Conservation (phyloP, 2,888 invertebrate species). For the Tenthredo notha region DNA sequence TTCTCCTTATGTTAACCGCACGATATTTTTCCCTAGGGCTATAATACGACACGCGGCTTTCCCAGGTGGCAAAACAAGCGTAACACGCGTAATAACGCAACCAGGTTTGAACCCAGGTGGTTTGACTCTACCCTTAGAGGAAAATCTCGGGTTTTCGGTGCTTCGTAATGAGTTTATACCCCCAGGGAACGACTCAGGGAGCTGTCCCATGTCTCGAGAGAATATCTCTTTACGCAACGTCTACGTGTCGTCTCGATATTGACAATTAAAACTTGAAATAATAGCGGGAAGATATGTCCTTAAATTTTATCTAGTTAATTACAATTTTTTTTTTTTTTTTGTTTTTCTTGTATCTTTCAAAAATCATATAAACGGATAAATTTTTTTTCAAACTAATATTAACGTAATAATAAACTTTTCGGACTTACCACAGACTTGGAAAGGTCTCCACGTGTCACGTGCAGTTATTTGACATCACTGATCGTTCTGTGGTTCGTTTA, state of each 20-base stretch:
- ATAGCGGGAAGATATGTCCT: not conserved
- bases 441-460: slow-evolving; percentile 72
- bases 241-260: not conserved
- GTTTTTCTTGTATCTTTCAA: not conserved
- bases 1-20: not conserved
- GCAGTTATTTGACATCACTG: slow-evolving; percentile 65
- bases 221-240: not conserved
- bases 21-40: not conserved
- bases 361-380: not conserved
- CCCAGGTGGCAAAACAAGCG: slow-evolving; percentile 6
- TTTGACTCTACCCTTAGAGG: not conserved
- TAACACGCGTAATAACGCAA: slow-evolving; percentile 1
- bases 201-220: slow-evolving; percentile 6
- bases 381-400: not conserved
- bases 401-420: not conserved
- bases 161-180: slow-evolving; percentile 48
- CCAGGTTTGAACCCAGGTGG: slow-evolving; percentile 26
- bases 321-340: not conserved
- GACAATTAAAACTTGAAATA: not conserved
- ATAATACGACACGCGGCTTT: not conserved
- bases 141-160: slow-evolving; percentile 28
- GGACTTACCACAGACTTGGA: slow-evolving; percentile 63
- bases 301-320: not conserved
- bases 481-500: slow-evolving; percentile 39
- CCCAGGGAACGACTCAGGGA: not conserved